These are phyloP conservation scores for Rhynchomys soricoides DNA, from an alignment of 2,113 vertebrate species.

Conservation along the genomic window DNA sequence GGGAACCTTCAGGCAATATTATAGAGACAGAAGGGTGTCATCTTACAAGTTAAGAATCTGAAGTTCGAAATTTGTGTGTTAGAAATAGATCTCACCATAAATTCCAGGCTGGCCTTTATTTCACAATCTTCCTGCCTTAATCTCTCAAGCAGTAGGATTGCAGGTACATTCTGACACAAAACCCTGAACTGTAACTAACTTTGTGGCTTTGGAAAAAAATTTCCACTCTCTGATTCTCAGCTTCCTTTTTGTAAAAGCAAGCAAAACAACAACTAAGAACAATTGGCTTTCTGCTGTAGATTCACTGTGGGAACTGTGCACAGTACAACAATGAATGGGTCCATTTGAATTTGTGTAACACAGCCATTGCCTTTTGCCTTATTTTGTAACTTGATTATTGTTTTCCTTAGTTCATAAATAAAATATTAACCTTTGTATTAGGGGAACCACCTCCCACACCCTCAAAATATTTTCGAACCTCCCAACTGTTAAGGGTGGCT, in stretches of 20 bases:
- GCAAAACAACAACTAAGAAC: not conserved
- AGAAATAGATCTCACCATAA: not conserved
- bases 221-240: not conserved
- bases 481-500: constrained; percentile 38
- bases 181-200: not conserved
- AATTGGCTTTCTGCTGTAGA: not conserved
- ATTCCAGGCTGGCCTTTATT: not conserved
- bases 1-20: not conserved
- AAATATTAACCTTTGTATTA: not conserved
- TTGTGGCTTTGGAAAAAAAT: not conserved
- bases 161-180: no score
- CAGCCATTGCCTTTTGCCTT: not conserved
- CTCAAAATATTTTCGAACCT: constrained; percentile 1
- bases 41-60: not conserved
- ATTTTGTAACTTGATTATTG: not conserved
- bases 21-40: not conserved
- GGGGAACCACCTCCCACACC: not conserved
- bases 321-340: not conserved
- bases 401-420: not conserved
- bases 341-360: not conserved
- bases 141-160: not conserved
- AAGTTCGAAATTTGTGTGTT: not conserved
- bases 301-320: not conserved
- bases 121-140: not conserved
- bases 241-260: not conserved